These are phyloP conservation scores for Phyllostomus hastatus DNA, from an alignment of 2,113 vertebrate species.

Conservation along the genomic window DNA sequence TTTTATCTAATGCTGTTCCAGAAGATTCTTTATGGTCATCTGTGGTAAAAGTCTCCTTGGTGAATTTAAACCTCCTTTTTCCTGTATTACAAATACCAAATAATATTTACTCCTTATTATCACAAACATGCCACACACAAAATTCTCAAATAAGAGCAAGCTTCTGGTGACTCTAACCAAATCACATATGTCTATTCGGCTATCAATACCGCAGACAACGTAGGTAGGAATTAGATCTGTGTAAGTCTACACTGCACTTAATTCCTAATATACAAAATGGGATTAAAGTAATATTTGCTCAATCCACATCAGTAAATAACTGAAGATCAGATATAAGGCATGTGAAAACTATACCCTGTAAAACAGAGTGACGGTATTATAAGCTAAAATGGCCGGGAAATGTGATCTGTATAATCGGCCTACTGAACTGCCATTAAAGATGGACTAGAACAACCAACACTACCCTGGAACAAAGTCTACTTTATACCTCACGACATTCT, in stretches of 20 bases:
- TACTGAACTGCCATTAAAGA: not conserved
- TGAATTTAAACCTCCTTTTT: not conserved
- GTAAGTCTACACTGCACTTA: not conserved
- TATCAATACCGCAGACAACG: not conserved
- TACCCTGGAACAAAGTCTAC: conserved; percentile 9
- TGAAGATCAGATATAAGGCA: not conserved
- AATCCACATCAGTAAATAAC: not conserved
- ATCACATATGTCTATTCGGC: not conserved
- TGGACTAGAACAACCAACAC: not conserved
- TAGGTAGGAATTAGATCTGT: not conserved
- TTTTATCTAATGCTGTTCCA: not conserved
- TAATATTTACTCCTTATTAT: not conserved
- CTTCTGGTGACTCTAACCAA: not conserved
- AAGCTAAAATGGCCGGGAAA: not conserved
- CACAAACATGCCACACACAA: not conserved
- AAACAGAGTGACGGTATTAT: not conserved
- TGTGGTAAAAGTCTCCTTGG: not conserved
- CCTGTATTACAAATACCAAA: not conserved
- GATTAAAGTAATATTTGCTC: not conserved
- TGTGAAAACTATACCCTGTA: not conserved
- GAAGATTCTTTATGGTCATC: not conserved
- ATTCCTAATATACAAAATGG: not conserved
- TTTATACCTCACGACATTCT: conserved; percentile 9
- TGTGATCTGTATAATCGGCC: not conserved
- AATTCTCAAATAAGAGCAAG: not conserved